Percentiles rank a stretch among this genome's conserved stretches.
Conservation (phyloP, 2,113 vertebrate genomes). For the Phylloscopus whistleri region DNA sequence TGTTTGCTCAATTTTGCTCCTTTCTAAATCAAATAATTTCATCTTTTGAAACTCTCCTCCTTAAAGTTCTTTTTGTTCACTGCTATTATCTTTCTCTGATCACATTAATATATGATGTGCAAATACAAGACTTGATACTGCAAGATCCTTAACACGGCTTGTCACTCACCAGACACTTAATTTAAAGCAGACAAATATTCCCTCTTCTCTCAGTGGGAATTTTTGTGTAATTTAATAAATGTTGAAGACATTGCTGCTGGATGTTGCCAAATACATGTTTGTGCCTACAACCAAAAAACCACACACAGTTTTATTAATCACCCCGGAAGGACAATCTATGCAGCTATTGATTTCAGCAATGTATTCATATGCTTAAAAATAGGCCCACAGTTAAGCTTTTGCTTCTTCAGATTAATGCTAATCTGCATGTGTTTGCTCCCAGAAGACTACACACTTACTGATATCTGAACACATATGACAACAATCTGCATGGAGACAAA, state of each 20-base stretch:
- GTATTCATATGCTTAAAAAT: neutral
- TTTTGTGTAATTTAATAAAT: constrained; percentile 21
- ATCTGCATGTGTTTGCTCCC: neutral
- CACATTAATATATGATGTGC: neutral
- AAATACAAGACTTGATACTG: neutral
- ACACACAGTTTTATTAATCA: neutral
- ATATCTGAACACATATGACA: neutral
- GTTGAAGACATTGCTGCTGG: neutral
- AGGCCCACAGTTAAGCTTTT: neutral
- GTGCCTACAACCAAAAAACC: neutral
- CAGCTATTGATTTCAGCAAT: neutral
- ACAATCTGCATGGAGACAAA: neutral
- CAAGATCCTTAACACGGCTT: neutral
- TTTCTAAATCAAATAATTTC: neutral
- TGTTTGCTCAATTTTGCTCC: neutral
- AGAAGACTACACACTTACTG: neutral
- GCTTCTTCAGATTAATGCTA: neutral
- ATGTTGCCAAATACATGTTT: neutral
- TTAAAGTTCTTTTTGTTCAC: neutral
- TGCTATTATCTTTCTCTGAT: neutral
- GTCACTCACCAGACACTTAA: neutral
- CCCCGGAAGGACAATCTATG: neutral
- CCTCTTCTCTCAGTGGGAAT: neutral
- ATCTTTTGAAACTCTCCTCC: neutral
- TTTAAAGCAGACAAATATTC: neutral